Conservation (phyloP, 37 sponge, comb jelly and placozoan genomes). For the Cliona cf. orientalis region DNA sequence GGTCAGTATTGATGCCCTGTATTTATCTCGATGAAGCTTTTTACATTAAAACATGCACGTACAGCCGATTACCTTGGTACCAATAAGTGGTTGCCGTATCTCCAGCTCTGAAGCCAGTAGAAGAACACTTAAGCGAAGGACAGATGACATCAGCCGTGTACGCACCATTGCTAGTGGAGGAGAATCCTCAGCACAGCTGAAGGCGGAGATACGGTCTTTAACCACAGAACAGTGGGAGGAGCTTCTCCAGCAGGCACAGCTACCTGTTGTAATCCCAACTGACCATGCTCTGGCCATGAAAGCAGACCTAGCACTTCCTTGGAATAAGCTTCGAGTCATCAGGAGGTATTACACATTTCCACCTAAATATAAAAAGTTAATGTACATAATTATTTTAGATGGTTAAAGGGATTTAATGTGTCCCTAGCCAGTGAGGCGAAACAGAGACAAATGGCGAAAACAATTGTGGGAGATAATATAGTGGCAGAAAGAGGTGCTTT, state of each 20-base stretch:
- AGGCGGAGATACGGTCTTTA: too few species aligned
- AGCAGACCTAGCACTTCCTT: constrained; percentile 33
- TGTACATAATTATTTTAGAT: too few species aligned
- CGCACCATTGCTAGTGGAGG: neutral
- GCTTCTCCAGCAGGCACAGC: neutral
- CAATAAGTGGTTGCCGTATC: neutral
- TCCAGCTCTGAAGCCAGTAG: neutral
- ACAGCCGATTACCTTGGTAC: constrained; percentile 20
- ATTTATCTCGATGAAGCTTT: too few species aligned
- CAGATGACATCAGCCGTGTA: neutral
- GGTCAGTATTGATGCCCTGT: constrained; percentile 3
- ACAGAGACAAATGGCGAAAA: constrained; percentile 2
- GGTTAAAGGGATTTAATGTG: constrained; percentile 27
- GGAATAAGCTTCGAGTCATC: constrained; percentile 34
- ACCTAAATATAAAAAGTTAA: too few species aligned
- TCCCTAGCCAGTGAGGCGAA: constrained; percentile 43
- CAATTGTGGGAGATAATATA: neutral
- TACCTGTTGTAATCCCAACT: constrained; percentile 23
- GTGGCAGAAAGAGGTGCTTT: constrained; percentile 31
- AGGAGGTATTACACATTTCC: constrained; percentile 12
- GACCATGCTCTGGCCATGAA: constrained; percentile 44
- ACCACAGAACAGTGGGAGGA: neutral
- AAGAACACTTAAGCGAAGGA: neutral
- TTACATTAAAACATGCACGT: too few species aligned
- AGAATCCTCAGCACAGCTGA: neutral